Evolutionary conservation across 2,888 invertebrate species (phyloP).

Genomic region (Tenthredo scrophulariae): DNA sequence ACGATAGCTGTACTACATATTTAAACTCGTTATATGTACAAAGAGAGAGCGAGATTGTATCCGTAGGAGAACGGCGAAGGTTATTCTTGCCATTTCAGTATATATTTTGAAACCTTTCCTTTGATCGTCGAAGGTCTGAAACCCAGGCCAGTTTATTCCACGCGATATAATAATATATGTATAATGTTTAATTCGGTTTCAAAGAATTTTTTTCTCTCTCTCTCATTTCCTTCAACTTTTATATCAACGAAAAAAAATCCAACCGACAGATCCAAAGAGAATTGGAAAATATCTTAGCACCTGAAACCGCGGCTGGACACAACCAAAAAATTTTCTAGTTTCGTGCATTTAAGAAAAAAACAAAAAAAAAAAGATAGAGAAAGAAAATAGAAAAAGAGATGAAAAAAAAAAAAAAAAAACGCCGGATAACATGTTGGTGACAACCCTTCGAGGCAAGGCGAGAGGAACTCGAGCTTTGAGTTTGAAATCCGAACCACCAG

Average conservation of each 20-base stretch:
- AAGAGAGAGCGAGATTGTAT: neutral
- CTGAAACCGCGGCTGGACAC: too few relatives aligned
- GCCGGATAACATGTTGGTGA: neutral
- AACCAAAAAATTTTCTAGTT: neutral
- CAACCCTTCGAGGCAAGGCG: neutral
- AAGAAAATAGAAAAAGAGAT: too few relatives aligned
- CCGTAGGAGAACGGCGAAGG: constrained; percentile 6
- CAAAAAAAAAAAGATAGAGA: too few relatives aligned
- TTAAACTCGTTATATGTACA: neutral
- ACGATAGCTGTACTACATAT: neutral
- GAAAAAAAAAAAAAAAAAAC: neutral
- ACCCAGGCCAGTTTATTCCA: neutral
- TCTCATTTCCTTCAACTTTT: neutral
- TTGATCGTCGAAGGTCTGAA: constrained; percentile 14
- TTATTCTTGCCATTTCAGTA: neutral
- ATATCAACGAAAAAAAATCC: neutral
- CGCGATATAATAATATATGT: neutral
- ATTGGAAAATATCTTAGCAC: too few relatives aligned
- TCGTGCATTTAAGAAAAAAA: neutral
- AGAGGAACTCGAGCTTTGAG: neutral
- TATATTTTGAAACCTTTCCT: neutral
- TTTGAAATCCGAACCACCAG: neutral
- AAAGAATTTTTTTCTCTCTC: too few relatives aligned
- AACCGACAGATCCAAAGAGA: neutral
- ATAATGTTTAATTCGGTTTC: neutral